These are phyloP conservation scores for Pionites leucogaster DNA, from an alignment of 2,113 vertebrate species.

Conservation along the genomic window DNA sequence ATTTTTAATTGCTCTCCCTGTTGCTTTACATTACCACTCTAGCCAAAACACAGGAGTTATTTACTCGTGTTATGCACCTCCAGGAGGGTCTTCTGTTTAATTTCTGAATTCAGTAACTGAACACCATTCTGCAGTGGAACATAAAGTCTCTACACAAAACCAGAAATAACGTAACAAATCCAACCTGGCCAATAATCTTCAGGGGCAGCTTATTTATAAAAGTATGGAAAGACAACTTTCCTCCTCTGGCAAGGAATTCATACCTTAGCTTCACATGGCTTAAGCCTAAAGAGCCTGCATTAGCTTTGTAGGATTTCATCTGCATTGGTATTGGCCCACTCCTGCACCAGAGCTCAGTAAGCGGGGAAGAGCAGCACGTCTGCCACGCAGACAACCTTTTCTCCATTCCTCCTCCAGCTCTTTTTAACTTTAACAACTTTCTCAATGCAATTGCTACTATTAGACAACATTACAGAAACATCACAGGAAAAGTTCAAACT, in stretches of 20 bases:
- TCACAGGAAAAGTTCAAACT: neutral
- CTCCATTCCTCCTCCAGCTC: neutral
- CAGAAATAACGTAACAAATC: neutral
- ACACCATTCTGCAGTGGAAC: neutral
- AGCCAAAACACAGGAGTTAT: neutral
- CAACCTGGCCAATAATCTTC: neutral
- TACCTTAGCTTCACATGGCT: neutral
- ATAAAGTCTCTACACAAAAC: neutral
- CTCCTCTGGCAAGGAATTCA: neutral
- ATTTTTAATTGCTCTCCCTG: neutral
- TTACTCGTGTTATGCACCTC: neutral
- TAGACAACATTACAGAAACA: neutral
- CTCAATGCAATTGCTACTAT: fast-evolving
- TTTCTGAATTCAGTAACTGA: neutral
- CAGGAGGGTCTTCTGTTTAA: neutral
- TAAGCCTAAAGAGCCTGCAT: neutral
- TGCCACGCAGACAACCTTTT: neutral
- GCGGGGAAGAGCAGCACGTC: fast-evolving
- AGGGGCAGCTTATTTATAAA: neutral
- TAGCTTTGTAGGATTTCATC: neutral
- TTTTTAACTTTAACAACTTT: neutral
- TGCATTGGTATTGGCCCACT: neutral
- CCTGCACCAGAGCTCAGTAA: neutral
- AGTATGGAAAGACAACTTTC: neutral
- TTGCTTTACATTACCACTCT: neutral